phyloP scores from a whole-genome alignment of 2,113 vertebrate species.

The Elanus axillaris region DNA sequence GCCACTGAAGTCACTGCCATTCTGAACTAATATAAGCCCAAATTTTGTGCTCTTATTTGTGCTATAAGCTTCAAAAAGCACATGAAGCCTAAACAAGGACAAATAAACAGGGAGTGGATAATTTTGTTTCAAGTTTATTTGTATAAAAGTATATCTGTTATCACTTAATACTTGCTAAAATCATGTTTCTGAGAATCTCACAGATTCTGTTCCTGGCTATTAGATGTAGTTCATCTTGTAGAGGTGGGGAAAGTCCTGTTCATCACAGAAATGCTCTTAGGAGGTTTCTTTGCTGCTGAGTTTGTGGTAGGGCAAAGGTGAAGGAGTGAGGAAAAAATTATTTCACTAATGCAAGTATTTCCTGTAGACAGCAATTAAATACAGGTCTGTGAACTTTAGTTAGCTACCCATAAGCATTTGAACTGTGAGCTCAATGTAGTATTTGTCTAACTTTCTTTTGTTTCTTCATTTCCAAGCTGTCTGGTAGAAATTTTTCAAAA shows the following conservation, averaged over 20 bases:
- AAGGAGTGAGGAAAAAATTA: not conserved
- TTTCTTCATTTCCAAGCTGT: constrained; percentile 10
- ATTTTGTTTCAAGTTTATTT: not conserved
- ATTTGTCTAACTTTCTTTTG: constrained; percentile 32
- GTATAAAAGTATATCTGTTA: not conserved
- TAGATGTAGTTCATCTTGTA: not conserved
- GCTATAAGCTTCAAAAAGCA: not conserved
- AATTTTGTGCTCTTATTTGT: not conserved
- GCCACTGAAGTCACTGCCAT: not conserved
- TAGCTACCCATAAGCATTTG: constrained; percentile 19
- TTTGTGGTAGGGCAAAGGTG: constrained; percentile 7
- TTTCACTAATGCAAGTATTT: constrained; percentile 24
- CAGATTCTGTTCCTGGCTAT: not conserved
- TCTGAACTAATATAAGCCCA: not conserved
- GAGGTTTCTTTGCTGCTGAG: not conserved
- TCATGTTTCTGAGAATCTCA: not conserved
- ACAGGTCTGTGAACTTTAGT: constrained; percentile 57
- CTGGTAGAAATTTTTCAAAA: not conserved
- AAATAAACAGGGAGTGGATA: not conserved
- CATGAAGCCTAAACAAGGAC: not conserved
- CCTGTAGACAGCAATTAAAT: constrained; percentile 53
- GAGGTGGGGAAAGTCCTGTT: not conserved
- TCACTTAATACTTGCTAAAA: not conserved
- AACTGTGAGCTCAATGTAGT: not conserved
- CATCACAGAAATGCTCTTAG: not conserved